A percentile compares a stretch with the other conserved stretches of the same genome.
These are phyloP conservation scores for Drosophila prostipennis DNA, from an alignment of 2,888 invertebrate genomes.

Conservation along the genomic window DNA sequence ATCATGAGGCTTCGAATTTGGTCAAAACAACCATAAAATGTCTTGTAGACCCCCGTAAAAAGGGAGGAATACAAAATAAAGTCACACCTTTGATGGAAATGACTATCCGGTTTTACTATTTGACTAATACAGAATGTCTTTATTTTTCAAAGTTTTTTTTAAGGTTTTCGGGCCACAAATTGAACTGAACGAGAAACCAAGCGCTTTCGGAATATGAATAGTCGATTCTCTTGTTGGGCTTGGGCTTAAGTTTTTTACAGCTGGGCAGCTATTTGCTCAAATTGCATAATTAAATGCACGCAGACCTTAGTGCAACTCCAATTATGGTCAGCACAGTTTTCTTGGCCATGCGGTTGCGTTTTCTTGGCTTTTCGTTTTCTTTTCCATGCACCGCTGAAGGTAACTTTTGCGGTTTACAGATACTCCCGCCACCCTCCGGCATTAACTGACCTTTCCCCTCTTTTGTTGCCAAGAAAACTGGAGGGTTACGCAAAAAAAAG, in stretches of 20 bases:
- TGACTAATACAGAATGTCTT: slow-evolving; percentile 57
- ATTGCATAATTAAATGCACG: slow-evolving; percentile 79
- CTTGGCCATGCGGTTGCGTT: slow-evolving; percentile 57
- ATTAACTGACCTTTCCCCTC: slow-evolving; percentile 34
- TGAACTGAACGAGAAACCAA: slow-evolving; percentile 41
- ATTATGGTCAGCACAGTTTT: slow-evolving; percentile 65
- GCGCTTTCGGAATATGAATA: slow-evolving; percentile 18
- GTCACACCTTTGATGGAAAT: slow-evolving; percentile 58
- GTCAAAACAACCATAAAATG: slow-evolving; percentile 34
- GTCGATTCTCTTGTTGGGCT: slow-evolving; percentile 23
- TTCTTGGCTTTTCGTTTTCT: slow-evolving; percentile 49
- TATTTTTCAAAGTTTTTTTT: slow-evolving; percentile 14
- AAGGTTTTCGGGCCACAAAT: slow-evolving; percentile 29
- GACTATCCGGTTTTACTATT: slow-evolving; percentile 58
- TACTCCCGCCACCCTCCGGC: slow-evolving; percentile 19
- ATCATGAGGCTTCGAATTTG: slow-evolving; percentile 15
- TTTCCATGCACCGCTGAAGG: slow-evolving; percentile 55
- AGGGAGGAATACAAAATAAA: slow-evolving; percentile 4
- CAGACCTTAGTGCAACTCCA: slow-evolving; percentile 69
- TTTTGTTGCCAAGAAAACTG: slow-evolving; percentile 2
- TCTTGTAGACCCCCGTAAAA: slow-evolving; percentile 39
- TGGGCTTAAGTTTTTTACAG: slow-evolving; percentile 19
- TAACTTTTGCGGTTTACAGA: slow-evolving; percentile 54
- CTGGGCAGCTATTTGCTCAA: slow-evolving; percentile 69
- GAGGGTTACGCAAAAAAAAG: slow-evolving; percentile 9